phyloP scores from a whole-genome alignment of 2,888 invertebrate genomes.

The Pomacea canaliculata region DNA sequence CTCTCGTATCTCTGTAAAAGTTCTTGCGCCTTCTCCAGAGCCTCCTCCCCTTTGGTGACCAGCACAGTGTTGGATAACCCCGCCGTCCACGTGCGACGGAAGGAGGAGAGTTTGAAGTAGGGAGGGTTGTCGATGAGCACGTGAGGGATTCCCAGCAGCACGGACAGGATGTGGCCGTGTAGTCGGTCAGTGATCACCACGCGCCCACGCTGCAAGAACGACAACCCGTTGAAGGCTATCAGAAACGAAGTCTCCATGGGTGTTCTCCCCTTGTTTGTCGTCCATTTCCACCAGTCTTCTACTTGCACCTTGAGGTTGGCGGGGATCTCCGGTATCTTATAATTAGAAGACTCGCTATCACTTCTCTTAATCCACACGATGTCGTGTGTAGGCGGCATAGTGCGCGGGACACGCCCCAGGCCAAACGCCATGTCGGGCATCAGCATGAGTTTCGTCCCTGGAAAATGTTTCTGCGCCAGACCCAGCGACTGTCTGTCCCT shows the following conservation, averaged over 20 bases:
- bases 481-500: slow-evolving; percentile 31
- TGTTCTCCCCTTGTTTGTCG: slow-evolving; percentile 18
- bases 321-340: slow-evolving; percentile 25
- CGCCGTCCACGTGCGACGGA: slow-evolving; percentile 29
- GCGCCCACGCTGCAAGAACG: slow-evolving; percentile 38
- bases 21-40: slow-evolving; percentile 17
- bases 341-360: slow-evolving; percentile 32
- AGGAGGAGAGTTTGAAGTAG: slow-evolving; percentile 28
- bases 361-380: slow-evolving; percentile 38
- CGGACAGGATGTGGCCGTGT: slow-evolving; percentile 36
- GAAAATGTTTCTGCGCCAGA: slow-evolving; percentile 26
- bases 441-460: slow-evolving; percentile 26
- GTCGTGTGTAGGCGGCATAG: slow-evolving; percentile 34
- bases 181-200: slow-evolving; percentile 40
- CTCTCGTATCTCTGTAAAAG: slow-evolving; percentile 19
- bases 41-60: slow-evolving; percentile 23
- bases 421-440: slow-evolving; percentile 40
- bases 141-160: slow-evolving; percentile 33
- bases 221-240: slow-evolving; percentile 30
- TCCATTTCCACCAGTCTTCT: slow-evolving; percentile 33
- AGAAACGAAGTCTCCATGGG: slow-evolving; percentile 31
- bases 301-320: slow-evolving; percentile 16
- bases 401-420: slow-evolving; percentile 32
- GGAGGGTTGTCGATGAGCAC: slow-evolving; percentile 35
- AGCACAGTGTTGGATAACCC: slow-evolving; percentile 30